Evolutionary conservation across 1,140 invertebrate genomes (phyloP), one percentile per base, ranked within the genome.

Genomic region (Rhynchophorus ferrugineus): DNA sequence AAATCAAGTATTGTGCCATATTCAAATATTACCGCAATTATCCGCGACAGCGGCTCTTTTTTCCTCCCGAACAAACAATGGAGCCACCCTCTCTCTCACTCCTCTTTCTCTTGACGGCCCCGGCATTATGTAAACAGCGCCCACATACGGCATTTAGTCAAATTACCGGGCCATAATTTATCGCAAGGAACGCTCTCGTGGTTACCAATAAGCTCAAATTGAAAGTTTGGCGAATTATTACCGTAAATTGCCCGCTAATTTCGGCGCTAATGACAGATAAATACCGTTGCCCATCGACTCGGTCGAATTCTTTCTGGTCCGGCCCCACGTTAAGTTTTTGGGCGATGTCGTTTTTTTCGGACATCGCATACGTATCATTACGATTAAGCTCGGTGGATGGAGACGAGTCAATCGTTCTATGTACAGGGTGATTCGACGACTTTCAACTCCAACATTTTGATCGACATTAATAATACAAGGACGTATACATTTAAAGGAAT

Each of bases 51-150:
- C 5, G 24, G 5, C 11, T 29, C 11, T 29, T 11, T 29, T 11
- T 29, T 29, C n/a, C n/a, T n/a, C n/a, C n/a, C n/a, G n/a, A n/a
- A n/a, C 24, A 29, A 29, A 29, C 24, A 29, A 29, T 29, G 24
- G 24, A 11, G 24, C 24, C 24, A 11, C 11, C 5, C 24, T 29
- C 24, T 29, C 11, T 29, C 46, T 38, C 44, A 36, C 37, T 36
- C 33, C 21, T 44, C 43, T 46, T 36, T 46, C 33, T 20, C 44
- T 46, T 36, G 20, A 19, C 34, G 21, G 19, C 34, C 16, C n/a
- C 9, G 36, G 39, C 22, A 34, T 48, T 48, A 48, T 39, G 46
- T 39, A 48, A 48, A 48, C 46, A 48, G 20, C 17, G 46, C 46
- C 36, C 20, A 48, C 36, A 39, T 34, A 11, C 17, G 14, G 46